Conservation (phyloP, 2,113 vertebrate species). For the Pogona vitticeps region DNA sequence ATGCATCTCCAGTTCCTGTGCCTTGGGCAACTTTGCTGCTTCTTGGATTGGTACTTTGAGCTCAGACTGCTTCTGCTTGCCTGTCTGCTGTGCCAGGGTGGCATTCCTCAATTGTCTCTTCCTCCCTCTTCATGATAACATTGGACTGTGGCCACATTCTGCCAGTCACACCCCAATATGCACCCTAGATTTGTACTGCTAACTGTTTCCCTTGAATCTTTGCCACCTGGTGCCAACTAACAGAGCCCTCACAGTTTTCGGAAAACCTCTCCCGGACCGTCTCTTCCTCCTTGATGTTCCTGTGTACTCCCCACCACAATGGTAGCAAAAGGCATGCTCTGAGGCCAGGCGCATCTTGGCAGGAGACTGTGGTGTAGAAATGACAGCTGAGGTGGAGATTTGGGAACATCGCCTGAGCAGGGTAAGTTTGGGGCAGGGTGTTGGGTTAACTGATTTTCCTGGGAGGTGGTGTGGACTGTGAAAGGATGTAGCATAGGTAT, state of each 20-base stretch:
- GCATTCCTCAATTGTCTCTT: neutral
- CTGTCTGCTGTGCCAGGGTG: neutral
- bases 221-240: neutral
- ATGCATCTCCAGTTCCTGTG: neutral
- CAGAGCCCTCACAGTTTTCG: too few relatives aligned
- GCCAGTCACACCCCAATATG: neutral
- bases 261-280: neutral
- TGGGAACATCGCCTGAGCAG: slow-evolving; percentile 2
- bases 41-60: neutral
- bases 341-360: neutral
- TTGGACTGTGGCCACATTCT: neutral
- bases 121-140: neutral
- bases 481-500: neutral
- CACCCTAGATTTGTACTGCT: neutral
- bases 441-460: neutral
- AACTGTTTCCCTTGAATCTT: neutral
- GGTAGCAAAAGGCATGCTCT: neutral
- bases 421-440: slow-evolving; percentile 10
- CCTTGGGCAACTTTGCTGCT: neutral
- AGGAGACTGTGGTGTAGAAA: slow-evolving; percentile 5
- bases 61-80: neutral
- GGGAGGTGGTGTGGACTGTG: neutral
- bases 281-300: neutral
- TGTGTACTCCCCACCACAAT: neutral
- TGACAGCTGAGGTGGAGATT: neutral